Percentiles rank a stretch among this genome's conserved stretches.
Conservation (phyloP, 2,888 invertebrate genomes). For the Achlya flavicornis region DNA sequence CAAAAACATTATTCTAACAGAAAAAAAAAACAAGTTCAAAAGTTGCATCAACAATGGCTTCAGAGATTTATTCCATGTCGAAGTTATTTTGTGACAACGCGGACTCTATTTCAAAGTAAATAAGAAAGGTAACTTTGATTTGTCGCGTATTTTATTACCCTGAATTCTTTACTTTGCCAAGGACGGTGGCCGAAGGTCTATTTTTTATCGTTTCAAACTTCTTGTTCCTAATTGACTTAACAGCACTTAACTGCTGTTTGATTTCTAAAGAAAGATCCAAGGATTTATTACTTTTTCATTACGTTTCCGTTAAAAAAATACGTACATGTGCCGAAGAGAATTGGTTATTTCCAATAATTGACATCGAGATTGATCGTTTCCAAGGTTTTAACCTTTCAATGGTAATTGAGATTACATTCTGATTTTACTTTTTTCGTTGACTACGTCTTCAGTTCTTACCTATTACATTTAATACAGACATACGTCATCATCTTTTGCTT, state of each 20-base stretch:
- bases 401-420: background rate
- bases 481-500: no score
- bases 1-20: background rate
- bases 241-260: background rate
- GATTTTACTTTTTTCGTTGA: background rate
- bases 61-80: background rate
- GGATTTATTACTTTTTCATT: slow-evolving; percentile 2
- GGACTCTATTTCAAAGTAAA: background rate
- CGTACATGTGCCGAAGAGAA: background rate
- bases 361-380: background rate
- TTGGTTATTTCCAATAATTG: background rate
- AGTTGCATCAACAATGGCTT: background rate
- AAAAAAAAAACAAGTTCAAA: no score
- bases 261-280: background rate
- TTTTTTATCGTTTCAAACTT: background rate
- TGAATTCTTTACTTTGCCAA: background rate
- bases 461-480: background rate
- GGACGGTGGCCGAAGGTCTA: background rate
- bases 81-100: background rate
- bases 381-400: background rate
- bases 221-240: slow-evolving; percentile 1
- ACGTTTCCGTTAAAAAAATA: background rate
- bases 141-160: background rate
- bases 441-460: background rate
- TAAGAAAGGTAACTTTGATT: background rate